Percentiles rank a stretch among this genome's conserved stretches.
Conservation (phyloP, 2,113 vertebrate species). For the Clarias batrachus region DNA sequence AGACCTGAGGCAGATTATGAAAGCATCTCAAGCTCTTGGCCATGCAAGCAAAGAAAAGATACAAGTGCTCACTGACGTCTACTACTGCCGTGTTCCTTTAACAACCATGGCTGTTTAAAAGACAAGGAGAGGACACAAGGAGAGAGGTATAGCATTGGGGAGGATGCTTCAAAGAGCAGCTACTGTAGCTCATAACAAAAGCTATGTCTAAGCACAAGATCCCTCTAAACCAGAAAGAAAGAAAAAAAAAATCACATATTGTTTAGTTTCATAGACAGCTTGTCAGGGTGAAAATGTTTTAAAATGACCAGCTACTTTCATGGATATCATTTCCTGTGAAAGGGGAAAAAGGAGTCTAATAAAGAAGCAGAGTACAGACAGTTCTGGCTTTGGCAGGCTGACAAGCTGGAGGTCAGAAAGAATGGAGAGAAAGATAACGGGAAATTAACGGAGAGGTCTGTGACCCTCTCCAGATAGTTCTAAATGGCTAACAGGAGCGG, state of each 20-base stretch:
- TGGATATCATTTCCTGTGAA: slow-evolving; percentile 52
- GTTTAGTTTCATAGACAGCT: slow-evolving; percentile 4
- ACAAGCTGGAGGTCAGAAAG: slow-evolving; percentile 71
- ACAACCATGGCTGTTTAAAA: slow-evolving; percentile 56
- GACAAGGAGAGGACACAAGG: slow-evolving; percentile 40
- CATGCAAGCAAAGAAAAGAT: slow-evolving; percentile 49
- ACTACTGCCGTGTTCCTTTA: slow-evolving; percentile 37
- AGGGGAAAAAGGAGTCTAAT: slow-evolving; percentile 56
- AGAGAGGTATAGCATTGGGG: not conserved
- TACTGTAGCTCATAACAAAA: not conserved
- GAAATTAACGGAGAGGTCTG: slow-evolving; percentile 76
- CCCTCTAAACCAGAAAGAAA: not conserved
- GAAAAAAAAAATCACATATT: not conserved
- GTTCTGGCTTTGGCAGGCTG: slow-evolving; percentile 60
- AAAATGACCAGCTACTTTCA: slow-evolving; percentile 13
- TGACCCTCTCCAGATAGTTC: slow-evolving; percentile 74
- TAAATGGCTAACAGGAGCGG: slow-evolving; percentile 70
- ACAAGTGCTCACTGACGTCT: slow-evolving; percentile 56
- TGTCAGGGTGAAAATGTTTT: slow-evolving; percentile 27
- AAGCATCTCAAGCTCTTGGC: slow-evolving; percentile 32
- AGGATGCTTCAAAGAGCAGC: not conserved
- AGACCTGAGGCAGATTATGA: slow-evolving; percentile 50
- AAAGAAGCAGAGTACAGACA: slow-evolving; percentile 63
- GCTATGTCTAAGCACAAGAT: not conserved
- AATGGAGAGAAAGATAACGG: slow-evolving; percentile 74